Conservation (phyloP, 2,113 vertebrate species). For the Synodontis membranacea region DNA sequence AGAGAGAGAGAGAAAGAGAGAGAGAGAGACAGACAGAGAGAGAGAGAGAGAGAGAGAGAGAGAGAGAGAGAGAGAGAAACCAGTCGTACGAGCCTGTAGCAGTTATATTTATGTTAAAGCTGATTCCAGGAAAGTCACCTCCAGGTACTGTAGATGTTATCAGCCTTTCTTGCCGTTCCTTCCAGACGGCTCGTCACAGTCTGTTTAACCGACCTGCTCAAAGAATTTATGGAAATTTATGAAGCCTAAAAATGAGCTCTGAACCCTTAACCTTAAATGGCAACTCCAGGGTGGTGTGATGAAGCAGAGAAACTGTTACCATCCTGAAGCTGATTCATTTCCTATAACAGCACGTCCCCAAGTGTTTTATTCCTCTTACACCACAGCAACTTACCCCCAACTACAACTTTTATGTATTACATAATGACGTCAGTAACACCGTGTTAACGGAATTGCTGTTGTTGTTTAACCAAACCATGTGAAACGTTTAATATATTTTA, state of each 20-base stretch:
- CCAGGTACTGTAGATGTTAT: slow-evolving; percentile 24
- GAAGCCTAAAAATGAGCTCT: neutral
- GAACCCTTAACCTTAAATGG: neutral
- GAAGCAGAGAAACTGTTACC: neutral
- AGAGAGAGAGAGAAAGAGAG: neutral
- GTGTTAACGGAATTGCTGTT: too few relatives aligned
- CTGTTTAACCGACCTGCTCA: neutral
- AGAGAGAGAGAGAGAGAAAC: neutral
- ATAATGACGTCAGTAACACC: neutral
- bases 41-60: neutral
- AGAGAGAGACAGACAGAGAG: neutral
- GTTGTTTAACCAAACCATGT: too few relatives aligned
- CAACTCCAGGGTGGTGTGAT: neutral
- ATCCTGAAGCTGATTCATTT: neutral
- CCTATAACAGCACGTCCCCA: neutral
- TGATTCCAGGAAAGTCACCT: neutral
- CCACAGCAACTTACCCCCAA: too few relatives aligned
- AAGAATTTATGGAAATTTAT: neutral
- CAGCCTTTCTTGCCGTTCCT: neutral
- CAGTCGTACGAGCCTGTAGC: neutral
- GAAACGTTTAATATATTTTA: too few relatives aligned
- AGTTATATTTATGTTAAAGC: slow-evolving; percentile 3
- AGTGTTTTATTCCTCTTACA: neutral
- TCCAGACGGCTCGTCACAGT: neutral
- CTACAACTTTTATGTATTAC: neutral